phyloP scores from a whole-genome alignment of 2,888 invertebrate genomes.

The Malthinus seriepunctatus region DNA sequence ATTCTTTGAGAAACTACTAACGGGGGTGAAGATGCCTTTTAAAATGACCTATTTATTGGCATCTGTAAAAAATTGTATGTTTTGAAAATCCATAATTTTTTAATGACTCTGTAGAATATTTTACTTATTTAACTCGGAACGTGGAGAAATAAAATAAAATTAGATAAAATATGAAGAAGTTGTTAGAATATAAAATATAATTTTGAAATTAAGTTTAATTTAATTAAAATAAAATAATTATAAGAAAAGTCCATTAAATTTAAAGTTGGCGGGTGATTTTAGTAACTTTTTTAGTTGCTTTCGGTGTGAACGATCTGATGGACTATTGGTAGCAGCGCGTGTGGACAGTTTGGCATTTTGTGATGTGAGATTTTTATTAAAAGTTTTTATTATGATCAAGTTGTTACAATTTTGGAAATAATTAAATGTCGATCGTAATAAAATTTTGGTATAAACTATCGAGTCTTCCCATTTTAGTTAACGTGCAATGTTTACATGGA shows the following conservation, averaged over 20 bases:
- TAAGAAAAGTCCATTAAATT: neutral
- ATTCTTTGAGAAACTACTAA: too few relatives aligned
- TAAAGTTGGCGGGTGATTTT: slow-evolving; percentile 12
- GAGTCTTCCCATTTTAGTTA: slow-evolving; percentile 44
- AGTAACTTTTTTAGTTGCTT: slow-evolving; percentile 7
- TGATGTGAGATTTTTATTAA: slow-evolving; percentile 55
- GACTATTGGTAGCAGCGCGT: slow-evolving; percentile 54
- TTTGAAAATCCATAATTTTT: too few relatives aligned
- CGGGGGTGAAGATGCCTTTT: too few relatives aligned
- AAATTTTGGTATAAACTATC: slow-evolving; percentile 37
- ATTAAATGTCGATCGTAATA: slow-evolving; percentile 46
- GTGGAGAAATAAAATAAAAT: too few relatives aligned
- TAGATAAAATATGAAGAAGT: too few relatives aligned
- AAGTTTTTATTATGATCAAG: slow-evolving; percentile 54
- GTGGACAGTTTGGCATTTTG: slow-evolving; percentile 58
- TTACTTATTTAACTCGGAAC: too few relatives aligned
- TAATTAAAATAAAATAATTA: too few relatives aligned
- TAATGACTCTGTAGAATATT: too few relatives aligned
- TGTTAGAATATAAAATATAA: too few relatives aligned
- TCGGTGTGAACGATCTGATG: slow-evolving; percentile 11
- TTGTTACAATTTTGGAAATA: slow-evolving; percentile 48
- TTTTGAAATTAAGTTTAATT: too few relatives aligned
- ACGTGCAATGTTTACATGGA: slow-evolving; percentile 47
- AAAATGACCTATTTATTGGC: too few relatives aligned
- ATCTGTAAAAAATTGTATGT: too few relatives aligned